Evolutionary conservation across 2,888 invertebrate species (phyloP), one percentile per base, ranked within the genome.

Genomic region (Strigamia transsilvanica): DNA sequence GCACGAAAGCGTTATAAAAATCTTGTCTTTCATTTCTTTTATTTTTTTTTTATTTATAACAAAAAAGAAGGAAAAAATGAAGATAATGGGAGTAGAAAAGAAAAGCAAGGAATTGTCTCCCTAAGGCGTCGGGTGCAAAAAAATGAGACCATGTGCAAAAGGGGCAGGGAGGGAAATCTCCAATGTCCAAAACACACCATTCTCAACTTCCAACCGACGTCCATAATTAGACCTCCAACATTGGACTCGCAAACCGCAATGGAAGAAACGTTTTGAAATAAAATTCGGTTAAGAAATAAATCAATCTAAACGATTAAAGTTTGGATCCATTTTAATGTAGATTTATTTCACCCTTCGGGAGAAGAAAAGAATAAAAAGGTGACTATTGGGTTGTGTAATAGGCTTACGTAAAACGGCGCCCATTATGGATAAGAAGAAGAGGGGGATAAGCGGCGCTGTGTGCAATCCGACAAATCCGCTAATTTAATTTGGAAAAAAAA

Each of bases 21-120:
- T 46, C 46, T 46, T 46, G 46, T 46, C 46, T 46, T n/a, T 46
- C 46, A n/a, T n/a, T 46, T n/a, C n/a, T 46, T n/a, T 46, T n/a
- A 5, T 46, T 13, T 46, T 46, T 10, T 46, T 46, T 46, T 46
- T 46, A 3, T 46, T 46, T 46, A 5, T n/a, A n/a, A n/a, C n/a
- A 46, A 46, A 46, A 46, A 46, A 46, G 15, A 42, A 42, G 12
- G 2, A 42, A 15, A 42, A 13, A 42, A 5, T 42, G 15, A 1
- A 42, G 15, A 10, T 13, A 13, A 42, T 13, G 15, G 15, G 15
- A 42, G 5, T 13, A 42, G 15, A 42, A 15, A 42, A 42, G 15
- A 42, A 42, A 42, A 42, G 42, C 42, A 1, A 42, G 42, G 15
- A 42, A 42, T 42, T 42, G 42, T 42, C 42, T 42, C 42, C 42